Evolutionary conservation across 2,888 invertebrate species (phyloP).

Genomic region (Chymomyza fuscimana): DNA sequence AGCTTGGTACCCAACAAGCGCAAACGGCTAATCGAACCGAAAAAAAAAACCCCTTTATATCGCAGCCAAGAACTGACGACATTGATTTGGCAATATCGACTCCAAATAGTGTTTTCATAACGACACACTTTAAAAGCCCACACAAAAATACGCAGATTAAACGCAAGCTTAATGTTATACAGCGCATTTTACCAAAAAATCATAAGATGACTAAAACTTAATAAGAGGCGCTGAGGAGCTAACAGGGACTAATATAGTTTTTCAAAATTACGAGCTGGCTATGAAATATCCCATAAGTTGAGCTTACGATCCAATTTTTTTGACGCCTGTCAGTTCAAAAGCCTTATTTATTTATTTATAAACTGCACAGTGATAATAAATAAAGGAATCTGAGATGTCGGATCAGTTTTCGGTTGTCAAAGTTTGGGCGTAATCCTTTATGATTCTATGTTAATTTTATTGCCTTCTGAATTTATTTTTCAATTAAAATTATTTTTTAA

Average conservation of each 20-base stretch:
- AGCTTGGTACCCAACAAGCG: neutral
- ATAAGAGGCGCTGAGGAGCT: neutral
- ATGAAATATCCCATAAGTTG: too few relatives aligned
- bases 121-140: constrained; percentile 76
- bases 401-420: too few relatives aligned
- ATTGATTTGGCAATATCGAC: constrained; percentile 55
- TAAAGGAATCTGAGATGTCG: too few relatives aligned
- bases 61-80: constrained; percentile 43
- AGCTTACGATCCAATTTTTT: too few relatives aligned
- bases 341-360: too few relatives aligned
- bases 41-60: constrained; percentile 23
- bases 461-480: too few relatives aligned
- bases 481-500: too few relatives aligned
- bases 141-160: constrained; percentile 62
- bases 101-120: constrained; percentile 76
- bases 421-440: too few relatives aligned
- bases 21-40: constrained; percentile 9
- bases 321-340: too few relatives aligned
- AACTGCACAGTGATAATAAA: too few relatives aligned
- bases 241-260: neutral
- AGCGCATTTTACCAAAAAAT: constrained; percentile 75
- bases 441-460: too few relatives aligned
- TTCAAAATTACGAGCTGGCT: too few relatives aligned
- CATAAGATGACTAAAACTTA: constrained; percentile 69
- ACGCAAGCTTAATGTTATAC: constrained; percentile 43